Evolutionary conservation across 2,113 vertebrate species (phyloP).

Genomic region (Aphyosemion australe): DNA sequence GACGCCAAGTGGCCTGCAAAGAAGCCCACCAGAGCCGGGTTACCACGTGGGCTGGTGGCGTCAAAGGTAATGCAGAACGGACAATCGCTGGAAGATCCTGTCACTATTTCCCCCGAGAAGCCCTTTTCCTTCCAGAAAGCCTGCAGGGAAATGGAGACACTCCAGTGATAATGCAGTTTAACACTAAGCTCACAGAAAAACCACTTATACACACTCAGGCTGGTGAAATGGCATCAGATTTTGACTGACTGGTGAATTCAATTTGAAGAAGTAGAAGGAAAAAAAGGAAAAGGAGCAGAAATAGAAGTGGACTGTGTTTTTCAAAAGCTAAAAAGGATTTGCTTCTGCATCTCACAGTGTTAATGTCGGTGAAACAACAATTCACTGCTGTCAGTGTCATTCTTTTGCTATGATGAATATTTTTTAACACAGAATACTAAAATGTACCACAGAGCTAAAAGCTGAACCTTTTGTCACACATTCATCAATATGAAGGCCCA

Average conservation of each 20-base stretch:
- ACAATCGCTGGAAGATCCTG: conserved; percentile 54
- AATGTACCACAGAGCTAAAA: background rate
- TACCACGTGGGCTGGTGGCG: conserved; percentile 71
- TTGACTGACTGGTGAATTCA: background rate
- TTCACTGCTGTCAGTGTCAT: background rate
- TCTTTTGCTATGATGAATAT: background rate
- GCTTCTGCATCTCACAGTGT: background rate
- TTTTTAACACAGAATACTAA: background rate
- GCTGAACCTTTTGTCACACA: background rate
- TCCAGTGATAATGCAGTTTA: background rate
- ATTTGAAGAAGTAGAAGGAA: background rate
- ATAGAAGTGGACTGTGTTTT: background rate
- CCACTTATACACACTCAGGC: background rate
- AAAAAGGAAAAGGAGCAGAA: background rate
- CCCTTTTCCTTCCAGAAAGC: conserved; percentile 79
- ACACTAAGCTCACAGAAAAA: background rate
- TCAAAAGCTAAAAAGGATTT: background rate
- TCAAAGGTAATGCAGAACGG: conserved; percentile 78
- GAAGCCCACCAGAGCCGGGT: conserved; percentile 77
- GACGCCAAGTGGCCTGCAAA: conserved; percentile 66
- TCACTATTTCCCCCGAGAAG: conserved; percentile 75
- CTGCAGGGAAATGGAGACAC: conserved; percentile 45
- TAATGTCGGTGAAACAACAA: background rate
- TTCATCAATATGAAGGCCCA: no score
- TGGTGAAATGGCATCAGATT: background rate